These are phyloP conservation scores for Ormyrus nitidulus DNA, from an alignment of 2,888 invertebrate genomes.

Conservation along the genomic window DNA sequence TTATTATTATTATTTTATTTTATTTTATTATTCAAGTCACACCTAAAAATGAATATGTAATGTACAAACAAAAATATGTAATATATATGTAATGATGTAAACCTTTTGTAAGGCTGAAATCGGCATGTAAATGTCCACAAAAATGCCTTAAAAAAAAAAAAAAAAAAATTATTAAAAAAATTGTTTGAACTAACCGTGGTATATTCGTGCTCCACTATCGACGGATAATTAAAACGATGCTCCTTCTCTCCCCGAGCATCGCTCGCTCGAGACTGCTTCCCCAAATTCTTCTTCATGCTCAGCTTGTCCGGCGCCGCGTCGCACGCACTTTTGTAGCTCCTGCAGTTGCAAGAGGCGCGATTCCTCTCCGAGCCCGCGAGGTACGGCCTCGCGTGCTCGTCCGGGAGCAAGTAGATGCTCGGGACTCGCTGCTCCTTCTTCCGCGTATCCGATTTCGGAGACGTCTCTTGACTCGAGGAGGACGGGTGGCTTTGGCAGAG, in stretches of 20 bases:
- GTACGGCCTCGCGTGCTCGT: conserved; percentile 9
- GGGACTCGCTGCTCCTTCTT: conserved; percentile 6
- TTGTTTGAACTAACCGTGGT: conserved; percentile 33
- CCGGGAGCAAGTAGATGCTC: conserved; percentile 16
- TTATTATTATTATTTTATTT: background rate
- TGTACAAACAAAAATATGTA: background rate
- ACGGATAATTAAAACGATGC: conserved; percentile 40
- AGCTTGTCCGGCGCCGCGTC: background rate
- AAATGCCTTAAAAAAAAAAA: too few relatives aligned
- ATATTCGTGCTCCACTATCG: conserved; percentile 43
- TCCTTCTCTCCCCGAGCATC: conserved; percentile 30
- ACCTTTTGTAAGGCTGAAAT: too few relatives aligned
- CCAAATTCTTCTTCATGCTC: conserved; percentile 2
- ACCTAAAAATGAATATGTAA: too few relatives aligned
- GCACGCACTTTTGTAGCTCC: background rate
- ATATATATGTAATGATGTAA: too few relatives aligned
- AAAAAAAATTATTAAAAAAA: too few relatives aligned
- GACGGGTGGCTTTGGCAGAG: conserved; percentile 22
- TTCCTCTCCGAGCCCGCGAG: conserved; percentile 7
- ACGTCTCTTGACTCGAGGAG: conserved; percentile 16
- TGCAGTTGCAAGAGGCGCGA: conserved; percentile 14
- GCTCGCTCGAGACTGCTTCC: conserved; percentile 19
- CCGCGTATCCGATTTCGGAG: conserved; percentile 7
- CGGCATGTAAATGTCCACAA: too few relatives aligned
- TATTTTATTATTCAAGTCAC: too few relatives aligned